Evolutionary conservation across 2,888 invertebrate species (phyloP).

Genomic region (Hanleya hanleyi): DNA sequence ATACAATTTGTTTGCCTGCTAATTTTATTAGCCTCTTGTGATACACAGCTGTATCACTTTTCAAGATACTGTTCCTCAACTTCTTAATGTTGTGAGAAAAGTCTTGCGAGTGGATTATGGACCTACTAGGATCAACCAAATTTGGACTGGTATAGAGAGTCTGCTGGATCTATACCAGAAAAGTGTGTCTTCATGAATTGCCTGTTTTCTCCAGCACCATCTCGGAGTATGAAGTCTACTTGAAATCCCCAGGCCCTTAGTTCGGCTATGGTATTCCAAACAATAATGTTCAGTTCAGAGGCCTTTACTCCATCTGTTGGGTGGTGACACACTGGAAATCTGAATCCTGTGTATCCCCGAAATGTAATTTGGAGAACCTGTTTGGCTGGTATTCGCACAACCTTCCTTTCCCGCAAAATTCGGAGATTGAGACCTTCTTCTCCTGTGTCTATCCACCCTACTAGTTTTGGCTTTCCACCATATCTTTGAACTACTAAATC

Average conservation of each 20-base stretch:
- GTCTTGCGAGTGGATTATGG: neutral
- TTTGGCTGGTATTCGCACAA: neutral
- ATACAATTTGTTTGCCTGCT: neutral
- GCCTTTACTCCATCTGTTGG: neutral
- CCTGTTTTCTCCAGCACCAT: neutral
- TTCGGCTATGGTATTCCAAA: neutral
- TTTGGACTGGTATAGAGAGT: neutral
- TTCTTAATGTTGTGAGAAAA: neutral
- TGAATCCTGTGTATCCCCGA: neutral
- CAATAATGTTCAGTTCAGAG: neutral
- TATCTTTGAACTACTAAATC: constrained; percentile 19
- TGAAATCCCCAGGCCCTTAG: neutral
- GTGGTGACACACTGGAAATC: neutral
- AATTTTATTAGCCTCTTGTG: neutral
- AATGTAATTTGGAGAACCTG: neutral
- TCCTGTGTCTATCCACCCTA: constrained; percentile 23
- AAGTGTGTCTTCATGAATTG: neutral
- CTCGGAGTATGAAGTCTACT: neutral
- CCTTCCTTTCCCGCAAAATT: neutral
- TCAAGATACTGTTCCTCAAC: neutral
- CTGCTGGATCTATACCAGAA: neutral
- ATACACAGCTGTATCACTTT: neutral
- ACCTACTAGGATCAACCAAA: neutral
- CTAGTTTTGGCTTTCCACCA: constrained; percentile 8
- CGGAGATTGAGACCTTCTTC: constrained; percentile 4